These are phyloP conservation scores for Cyanoliseus patagonus DNA, from an alignment of 2,113 vertebrate genomes.

Conservation along the genomic window DNA sequence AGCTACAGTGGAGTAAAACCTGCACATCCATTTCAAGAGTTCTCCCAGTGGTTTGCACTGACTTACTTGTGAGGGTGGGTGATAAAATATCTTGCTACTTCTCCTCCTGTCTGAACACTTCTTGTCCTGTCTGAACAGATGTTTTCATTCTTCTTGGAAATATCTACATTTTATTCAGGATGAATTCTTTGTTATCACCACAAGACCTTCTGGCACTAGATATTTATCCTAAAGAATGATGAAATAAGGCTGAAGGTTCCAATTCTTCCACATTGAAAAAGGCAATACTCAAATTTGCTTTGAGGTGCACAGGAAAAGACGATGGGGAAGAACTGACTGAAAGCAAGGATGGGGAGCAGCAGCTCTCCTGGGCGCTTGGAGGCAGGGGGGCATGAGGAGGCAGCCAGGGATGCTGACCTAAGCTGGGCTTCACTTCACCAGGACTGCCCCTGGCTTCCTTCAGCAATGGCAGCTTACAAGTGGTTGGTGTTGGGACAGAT, in stretches of 20 bases:
- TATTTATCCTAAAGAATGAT: background rate
- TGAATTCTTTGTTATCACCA: background rate
- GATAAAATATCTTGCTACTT: background rate
- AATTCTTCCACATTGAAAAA: background rate
- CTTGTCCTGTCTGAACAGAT: background rate
- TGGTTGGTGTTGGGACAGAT: background rate
- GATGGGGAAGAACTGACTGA: background rate
- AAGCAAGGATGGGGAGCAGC: background rate
- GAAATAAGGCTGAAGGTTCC: background rate
- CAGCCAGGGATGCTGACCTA: accelerated
- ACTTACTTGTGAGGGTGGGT: background rate
- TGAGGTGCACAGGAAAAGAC: background rate
- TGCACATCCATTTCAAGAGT: background rate
- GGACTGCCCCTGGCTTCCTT: background rate
- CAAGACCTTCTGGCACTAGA: background rate
- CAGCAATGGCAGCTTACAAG: background rate
- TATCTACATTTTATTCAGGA: background rate
- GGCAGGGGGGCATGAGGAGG: background rate
- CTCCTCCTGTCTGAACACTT: background rate
- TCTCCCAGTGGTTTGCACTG: background rate
- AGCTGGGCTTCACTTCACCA: background rate
- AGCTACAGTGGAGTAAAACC: background rate
- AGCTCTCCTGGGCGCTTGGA: background rate
- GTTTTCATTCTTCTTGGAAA: background rate
- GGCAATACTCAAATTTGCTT: background rate